These are phyloP conservation scores for Emydura subglobosa DNA, from an alignment of 2,113 vertebrate genomes.

Conservation along the genomic window DNA sequence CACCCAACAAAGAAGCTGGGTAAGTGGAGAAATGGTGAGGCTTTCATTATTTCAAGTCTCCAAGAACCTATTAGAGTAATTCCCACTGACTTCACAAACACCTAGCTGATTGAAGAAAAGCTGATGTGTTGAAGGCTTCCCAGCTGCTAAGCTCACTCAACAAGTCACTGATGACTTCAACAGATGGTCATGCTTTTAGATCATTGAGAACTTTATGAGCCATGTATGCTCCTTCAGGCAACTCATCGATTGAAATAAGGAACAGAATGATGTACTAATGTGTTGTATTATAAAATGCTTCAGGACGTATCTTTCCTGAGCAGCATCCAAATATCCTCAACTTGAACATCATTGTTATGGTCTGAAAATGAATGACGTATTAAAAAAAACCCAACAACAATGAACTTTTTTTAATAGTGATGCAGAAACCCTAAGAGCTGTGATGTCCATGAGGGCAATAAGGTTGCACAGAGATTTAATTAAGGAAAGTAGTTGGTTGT, in stretches of 20 bases:
- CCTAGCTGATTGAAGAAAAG: constrained; percentile 44
- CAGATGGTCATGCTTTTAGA: constrained; percentile 55
- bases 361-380: not conserved
- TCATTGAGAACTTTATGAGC: constrained; percentile 62
- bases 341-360: not conserved
- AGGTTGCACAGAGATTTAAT: accelerated
- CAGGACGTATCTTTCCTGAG: constrained; percentile 35
- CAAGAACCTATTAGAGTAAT: not conserved
- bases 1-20: not conserved
- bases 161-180: constrained; percentile 47
- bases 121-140: constrained; percentile 37
- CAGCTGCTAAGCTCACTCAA: constrained; percentile 1
- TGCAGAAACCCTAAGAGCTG: not conserved
- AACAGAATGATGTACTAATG: constrained; percentile 50
- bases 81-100: constrained; percentile 28
- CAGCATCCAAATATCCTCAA: constrained; percentile 5
- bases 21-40: not conserved
- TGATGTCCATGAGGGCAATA: not conserved
- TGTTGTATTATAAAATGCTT: constrained; percentile 33
- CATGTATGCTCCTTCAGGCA: constrained; percentile 58
- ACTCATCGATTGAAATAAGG: constrained; percentile 41
- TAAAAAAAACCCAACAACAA: not conserved
- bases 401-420: not conserved
- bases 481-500: not conserved
- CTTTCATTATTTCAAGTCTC: not conserved